Base-by-base conservation (phyloP, 2,113 vertebrate genomes). In the Callocephalon fimbriatum region DNA sequence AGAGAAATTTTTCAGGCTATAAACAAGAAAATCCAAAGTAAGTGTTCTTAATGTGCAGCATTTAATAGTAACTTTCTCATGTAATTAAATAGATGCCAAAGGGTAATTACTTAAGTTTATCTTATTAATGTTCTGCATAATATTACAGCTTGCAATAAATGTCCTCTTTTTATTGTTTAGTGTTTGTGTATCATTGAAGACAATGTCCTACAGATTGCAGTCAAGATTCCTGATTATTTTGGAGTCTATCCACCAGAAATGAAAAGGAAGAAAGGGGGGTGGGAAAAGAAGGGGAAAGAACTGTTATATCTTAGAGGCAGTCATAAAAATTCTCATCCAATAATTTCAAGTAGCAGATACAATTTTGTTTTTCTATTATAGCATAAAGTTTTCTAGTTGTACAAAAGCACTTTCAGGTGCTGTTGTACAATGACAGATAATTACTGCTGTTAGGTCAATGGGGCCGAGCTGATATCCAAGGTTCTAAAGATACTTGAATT, bases 351-450 rank as follows among this genome's bases (percentile, higher is more conserved):
- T 16, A 53, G 59, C 35, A 79, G 78, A 54, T 54, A 90, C 3
- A 79, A 74, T 73, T 95, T 74, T 70, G 26, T 15, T 88, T 83
- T 93, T 92, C 37, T 61, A 10, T 68, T 63, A 44, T 2, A 93
- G 26, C 26, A 53, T 53, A 16, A 89, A 89, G 9, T 68, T 48
- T 45, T 94, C 38, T 70, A 68, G 37, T 0, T 3, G 74, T 48
- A 67, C 23, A 81, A 58, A 66, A 86, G 35, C 45, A 90, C 37
- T 79, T 72, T 84, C 66, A 88, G 71, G 37, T 90, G 71, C 45
- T 80, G 59, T 86, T 85, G 17, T 74, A 63, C 58, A 90, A 44
- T 77, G 62, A 86, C 61, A 93, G 74, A 59, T 89, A 96, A 90
- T 83, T 85, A 79, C 21, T n/a, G 29, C 14, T 86, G 4, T 68